Evolutionary conservation across 2,888 invertebrate genomes (phyloP).

Genomic region (Tiphia femorata): DNA sequence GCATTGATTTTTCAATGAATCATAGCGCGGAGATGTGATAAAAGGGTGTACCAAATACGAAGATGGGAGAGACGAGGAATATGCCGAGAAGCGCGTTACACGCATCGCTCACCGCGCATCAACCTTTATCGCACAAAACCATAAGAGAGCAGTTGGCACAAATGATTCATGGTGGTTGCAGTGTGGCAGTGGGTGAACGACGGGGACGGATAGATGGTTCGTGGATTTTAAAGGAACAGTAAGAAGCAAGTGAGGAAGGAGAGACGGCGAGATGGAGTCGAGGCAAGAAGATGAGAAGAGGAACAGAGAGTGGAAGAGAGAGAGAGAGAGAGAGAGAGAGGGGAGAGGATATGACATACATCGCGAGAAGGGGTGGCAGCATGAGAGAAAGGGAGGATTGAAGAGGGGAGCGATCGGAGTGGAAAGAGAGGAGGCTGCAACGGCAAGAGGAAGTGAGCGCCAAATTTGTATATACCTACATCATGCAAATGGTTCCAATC

Average conservation of each 20-base stretch:
- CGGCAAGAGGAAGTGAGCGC: slow-evolving; percentile 31
- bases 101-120: slow-evolving; percentile 56
- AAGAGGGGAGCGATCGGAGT: slow-evolving; percentile 44
- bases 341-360: neutral
- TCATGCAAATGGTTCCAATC: slow-evolving; percentile 68
- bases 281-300: neutral
- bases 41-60: neutral
- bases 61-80: slow-evolving; percentile 32
- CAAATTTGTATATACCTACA: slow-evolving; percentile 56
- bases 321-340: slow-evolving; percentile 25
- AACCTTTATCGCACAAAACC: slow-evolving; percentile 63
- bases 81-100: slow-evolving; percentile 55
- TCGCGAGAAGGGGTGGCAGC: slow-evolving; percentile 6
- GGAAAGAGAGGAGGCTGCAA: slow-evolving; percentile 9
- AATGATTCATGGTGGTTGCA: slow-evolving; percentile 61
- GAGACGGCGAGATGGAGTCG: slow-evolving; percentile 5
- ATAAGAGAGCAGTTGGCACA: slow-evolving; percentile 64
- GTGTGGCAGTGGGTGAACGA: slow-evolving; percentile 7
- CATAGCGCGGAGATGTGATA: neutral
- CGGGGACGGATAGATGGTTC: neutral
- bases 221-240: too few species aligned
- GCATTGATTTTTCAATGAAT: too few species aligned
- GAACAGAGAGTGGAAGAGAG: slow-evolving; percentile 20
- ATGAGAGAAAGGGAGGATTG: slow-evolving; percentile 1
- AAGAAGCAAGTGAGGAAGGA: slow-evolving; percentile 3